phyloP scores from a whole-genome alignment of 2,113 vertebrate species.

The Salvator merianae region DNA sequence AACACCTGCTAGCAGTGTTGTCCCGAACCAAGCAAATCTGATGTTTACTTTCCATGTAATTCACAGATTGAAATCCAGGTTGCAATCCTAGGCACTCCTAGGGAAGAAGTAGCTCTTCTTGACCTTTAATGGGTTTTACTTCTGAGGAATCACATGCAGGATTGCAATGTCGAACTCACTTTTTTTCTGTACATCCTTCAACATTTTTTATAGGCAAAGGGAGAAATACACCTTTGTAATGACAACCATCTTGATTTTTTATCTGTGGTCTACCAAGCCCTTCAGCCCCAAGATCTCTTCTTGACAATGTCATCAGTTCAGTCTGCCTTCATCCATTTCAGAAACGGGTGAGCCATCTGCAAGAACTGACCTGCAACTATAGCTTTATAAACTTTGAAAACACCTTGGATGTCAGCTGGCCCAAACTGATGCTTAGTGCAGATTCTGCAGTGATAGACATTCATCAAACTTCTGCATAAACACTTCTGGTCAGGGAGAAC shows the following conservation, averaged over 20 bases:
- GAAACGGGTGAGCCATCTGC: too few relatives aligned
- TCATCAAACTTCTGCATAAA: neutral
- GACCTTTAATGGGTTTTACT: neutral
- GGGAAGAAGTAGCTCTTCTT: neutral
- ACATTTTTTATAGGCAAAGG: neutral
- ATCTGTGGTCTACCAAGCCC: too few relatives aligned
- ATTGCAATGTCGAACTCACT: neutral
- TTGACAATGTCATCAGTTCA: neutral
- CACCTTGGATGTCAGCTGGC: too few relatives aligned
- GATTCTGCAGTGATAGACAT: too few relatives aligned
- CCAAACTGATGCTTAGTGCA: too few relatives aligned
- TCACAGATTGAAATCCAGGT: neutral
- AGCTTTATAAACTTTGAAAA: too few relatives aligned
- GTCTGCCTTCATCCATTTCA: neutral
- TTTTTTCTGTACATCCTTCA: neutral
- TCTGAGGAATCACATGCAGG: neutral
- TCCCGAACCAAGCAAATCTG: constrained; percentile 2
- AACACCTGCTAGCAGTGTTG: constrained; percentile 31
- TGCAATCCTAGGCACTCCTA: neutral
- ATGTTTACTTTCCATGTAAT: neutral
- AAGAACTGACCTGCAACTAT: too few relatives aligned
- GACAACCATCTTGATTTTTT: neutral
- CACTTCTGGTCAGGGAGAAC: neutral
- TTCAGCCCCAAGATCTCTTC: neutral
- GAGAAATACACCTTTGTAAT: neutral